Conservation (phyloP, 2,888 invertebrate species). For the Aspidapion aeneum region DNA sequence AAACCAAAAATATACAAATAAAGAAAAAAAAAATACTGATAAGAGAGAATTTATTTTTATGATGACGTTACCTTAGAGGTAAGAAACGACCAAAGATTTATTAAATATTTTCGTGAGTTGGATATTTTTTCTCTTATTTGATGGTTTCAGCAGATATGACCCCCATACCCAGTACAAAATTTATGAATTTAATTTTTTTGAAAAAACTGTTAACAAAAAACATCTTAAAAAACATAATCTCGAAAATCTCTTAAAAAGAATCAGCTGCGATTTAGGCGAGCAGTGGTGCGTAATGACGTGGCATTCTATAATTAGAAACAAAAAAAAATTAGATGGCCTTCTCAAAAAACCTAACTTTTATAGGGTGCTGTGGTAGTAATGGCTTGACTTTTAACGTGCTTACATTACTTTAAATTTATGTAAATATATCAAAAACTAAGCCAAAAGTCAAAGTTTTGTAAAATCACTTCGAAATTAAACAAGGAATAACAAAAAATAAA, state of each 20-base stretch:
- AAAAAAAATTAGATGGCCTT: neutral
- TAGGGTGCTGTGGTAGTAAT: too few relatives aligned
- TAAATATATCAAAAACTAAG: too few relatives aligned
- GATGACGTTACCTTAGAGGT: neutral
- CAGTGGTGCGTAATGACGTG: neutral
- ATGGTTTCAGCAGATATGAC: neutral
- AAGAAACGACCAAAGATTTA: neutral
- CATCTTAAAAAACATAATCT: neutral
- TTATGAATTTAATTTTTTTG: neutral
- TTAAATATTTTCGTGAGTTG: neutral
- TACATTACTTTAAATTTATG: too few relatives aligned
- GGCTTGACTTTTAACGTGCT: too few relatives aligned
- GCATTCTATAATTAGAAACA: too few relatives aligned
- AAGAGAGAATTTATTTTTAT: neutral
- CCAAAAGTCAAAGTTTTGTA: too few relatives aligned
- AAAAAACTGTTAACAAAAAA: neutral
- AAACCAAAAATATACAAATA: neutral
- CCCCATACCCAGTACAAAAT: neutral
- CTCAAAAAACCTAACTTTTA: neutral
- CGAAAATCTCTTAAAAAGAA: too few relatives aligned
- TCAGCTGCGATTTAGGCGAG: neutral
- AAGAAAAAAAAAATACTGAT: neutral
- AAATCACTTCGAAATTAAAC: too few relatives aligned
- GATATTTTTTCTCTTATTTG: neutral
- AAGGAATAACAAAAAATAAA: too few relatives aligned